A percentile compares a stretch with the other conserved stretches of the same genome.
Evolutionary conservation across 1,140 invertebrate genomes (phyloP).

Genomic region (Zaprionus gabonicus): DNA sequence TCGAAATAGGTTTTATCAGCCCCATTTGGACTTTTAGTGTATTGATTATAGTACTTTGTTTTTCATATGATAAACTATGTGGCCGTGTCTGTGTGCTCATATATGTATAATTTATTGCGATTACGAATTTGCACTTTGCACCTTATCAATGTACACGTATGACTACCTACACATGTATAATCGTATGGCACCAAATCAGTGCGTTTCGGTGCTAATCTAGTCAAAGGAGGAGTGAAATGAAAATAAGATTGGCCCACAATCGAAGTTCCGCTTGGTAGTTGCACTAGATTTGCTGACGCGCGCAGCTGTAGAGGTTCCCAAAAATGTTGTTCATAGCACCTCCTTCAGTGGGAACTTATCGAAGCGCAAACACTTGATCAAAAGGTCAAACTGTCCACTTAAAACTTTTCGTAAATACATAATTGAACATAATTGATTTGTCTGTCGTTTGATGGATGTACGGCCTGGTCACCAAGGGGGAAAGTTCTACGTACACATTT

Average conservation of each 20-base stretch:
- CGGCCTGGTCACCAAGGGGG: conserved; percentile 19
- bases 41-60: conserved; percentile 23
- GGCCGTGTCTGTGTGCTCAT: conserved; percentile 12
- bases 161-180: neutral
- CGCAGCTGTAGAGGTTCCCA: conserved; percentile 58
- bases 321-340: conserved; percentile 6
- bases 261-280: conserved; percentile 5
- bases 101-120: conserved; percentile 42
- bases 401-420: conserved; percentile 52
- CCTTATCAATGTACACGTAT: conserved; percentile 42
- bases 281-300: neutral
- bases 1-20: conserved; percentile 48
- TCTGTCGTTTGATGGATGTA: conserved; percentile 37
- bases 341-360: conserved; percentile 50
- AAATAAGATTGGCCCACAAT: conserved; percentile 5
- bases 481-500: conserved; percentile 23
- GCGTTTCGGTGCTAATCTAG: conserved; percentile 53
- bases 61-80: conserved; percentile 55
- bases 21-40: conserved; percentile 8
- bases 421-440: conserved; percentile 80
- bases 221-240: conserved; percentile 34
- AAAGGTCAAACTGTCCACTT: conserved; percentile 40
- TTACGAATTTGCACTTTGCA: conserved; percentile 71
- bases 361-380: conserved; percentile 59
- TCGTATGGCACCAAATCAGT: conserved; percentile 10